phyloP scores from a whole-genome alignment of 2,888 invertebrate species.

The Drosophila nigricruria region DNA sequence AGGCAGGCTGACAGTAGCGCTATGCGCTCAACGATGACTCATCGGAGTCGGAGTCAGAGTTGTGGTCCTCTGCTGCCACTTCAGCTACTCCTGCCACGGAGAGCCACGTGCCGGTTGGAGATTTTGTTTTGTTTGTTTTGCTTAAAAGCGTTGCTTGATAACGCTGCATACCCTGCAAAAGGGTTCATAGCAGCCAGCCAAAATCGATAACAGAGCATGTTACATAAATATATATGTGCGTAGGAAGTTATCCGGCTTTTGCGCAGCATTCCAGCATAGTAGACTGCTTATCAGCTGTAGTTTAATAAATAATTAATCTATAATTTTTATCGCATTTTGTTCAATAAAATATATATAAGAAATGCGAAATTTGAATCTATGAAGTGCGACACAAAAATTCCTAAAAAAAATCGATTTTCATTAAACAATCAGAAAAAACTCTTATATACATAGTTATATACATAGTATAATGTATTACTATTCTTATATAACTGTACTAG shows the following conservation, averaged over 20 bases:
- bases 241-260: not conserved
- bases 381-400: not conserved
- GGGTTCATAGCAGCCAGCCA: conserved; percentile 21
- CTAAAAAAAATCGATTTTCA: not conserved
- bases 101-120: conserved; percentile 54
- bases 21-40: conserved; percentile 55
- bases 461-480: not conserved
- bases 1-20: conserved; percentile 1
- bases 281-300: not conserved
- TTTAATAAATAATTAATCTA: too few relatives aligned
- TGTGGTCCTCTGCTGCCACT: conserved; percentile 2
- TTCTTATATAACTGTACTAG: not conserved
- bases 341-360: too few relatives aligned
- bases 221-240: too few relatives aligned
- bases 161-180: conserved; percentile 33
- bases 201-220: conserved; percentile 4
- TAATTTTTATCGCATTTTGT: too few relatives aligned
- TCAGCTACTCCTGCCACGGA: not conserved
- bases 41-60: conserved; percentile 24
- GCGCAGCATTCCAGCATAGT: not conserved
- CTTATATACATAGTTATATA: too few relatives aligned
- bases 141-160: conserved; percentile 67
- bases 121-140: conserved; percentile 59
- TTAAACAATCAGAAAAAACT: too few relatives aligned
- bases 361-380: not conserved